A percentile compares a stretch with the other conserved stretches of the same genome.
These are phyloP conservation scores for Oceanodroma tethys DNA, from an alignment of 2,113 vertebrate genomes.

Conservation along the genomic window DNA sequence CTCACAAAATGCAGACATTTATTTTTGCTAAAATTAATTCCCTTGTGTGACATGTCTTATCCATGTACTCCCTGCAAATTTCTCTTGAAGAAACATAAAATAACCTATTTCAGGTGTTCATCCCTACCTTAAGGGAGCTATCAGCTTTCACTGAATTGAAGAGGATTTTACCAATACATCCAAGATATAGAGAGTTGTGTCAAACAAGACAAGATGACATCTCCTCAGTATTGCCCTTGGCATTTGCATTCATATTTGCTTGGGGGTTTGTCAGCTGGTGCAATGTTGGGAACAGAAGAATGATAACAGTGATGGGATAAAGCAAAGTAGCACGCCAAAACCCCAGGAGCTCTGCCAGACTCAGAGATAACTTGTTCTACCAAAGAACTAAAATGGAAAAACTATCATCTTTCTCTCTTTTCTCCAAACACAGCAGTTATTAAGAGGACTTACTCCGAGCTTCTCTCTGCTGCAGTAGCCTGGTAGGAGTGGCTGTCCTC, in stretches of 20 bases:
- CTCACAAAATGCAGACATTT: not conserved
- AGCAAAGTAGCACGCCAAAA: not conserved
- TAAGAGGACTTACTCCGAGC: not conserved
- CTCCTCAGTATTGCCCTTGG: not conserved
- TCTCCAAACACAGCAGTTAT: not conserved
- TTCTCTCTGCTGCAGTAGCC: not conserved
- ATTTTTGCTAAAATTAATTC: not conserved
- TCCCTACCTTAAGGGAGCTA: not conserved
- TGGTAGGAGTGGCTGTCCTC: not conserved
- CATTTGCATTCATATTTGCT: not conserved
- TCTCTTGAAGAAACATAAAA: not conserved
- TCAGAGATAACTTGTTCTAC: not conserved
- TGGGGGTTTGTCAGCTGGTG: not conserved
- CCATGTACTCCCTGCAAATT: not conserved
- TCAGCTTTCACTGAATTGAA: not conserved
- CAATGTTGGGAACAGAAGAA: not conserved
- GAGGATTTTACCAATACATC: not conserved
- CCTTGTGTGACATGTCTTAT: not conserved
- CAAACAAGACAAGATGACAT: not conserved
- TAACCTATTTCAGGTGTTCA: not conserved
- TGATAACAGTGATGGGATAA: not conserved
- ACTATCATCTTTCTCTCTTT: not conserved
- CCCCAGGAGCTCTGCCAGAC: not conserved
- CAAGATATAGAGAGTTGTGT: not conserved
- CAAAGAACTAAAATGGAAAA: not conserved